phyloP scores from a whole-genome alignment of 2,888 invertebrate species.

The Ephialtes manifestator region DNA sequence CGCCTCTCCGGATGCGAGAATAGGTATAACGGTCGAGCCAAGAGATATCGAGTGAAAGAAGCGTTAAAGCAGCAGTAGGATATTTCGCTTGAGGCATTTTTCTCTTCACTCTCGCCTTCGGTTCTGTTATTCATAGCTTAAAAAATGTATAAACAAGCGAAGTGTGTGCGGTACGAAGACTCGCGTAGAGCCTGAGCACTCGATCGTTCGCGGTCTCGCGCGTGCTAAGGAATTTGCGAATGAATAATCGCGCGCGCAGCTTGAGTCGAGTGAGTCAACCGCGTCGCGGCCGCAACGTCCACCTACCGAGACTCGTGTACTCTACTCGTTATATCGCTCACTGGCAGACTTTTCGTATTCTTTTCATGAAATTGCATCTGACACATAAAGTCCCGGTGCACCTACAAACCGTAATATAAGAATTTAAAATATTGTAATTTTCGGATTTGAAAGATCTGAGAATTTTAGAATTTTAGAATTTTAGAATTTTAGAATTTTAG shows the following conservation, averaged over 20 bases:
- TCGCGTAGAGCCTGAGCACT: background rate
- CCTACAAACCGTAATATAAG: too few species aligned
- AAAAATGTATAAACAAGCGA: slow-evolving; percentile 69
- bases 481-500: too few species aligned
- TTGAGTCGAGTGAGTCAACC: slow-evolving; percentile 75
- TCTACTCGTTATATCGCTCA: slow-evolving; percentile 21
- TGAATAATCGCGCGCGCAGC: slow-evolving; percentile 77
- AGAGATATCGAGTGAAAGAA: slow-evolving; percentile 27
- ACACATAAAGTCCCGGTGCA: background rate
- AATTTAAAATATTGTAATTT: too few species aligned
- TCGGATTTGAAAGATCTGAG: too few species aligned
- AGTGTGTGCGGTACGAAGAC: slow-evolving; percentile 26
- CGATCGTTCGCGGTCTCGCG: slow-evolving; percentile 44
- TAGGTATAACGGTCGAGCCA: slow-evolving; percentile 16
- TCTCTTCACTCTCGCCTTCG: slow-evolving; percentile 24
- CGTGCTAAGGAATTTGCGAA: slow-evolving; percentile 76
- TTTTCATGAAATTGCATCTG: background rate
- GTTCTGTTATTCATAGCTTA: slow-evolving; percentile 62
- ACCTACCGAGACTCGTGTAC: slow-evolving; percentile 33
- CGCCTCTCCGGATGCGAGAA: slow-evolving; percentile 22
- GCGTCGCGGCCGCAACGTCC: slow-evolving; percentile 62
- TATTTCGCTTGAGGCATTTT: slow-evolving; percentile 27
- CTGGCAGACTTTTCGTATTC: slow-evolving; percentile 1
- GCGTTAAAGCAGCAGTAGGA: background rate
- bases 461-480: too few species aligned